These are phyloP conservation scores for Scaptomyza flava DNA, from an alignment of 2,888 invertebrate genomes.

Conservation along the genomic window DNA sequence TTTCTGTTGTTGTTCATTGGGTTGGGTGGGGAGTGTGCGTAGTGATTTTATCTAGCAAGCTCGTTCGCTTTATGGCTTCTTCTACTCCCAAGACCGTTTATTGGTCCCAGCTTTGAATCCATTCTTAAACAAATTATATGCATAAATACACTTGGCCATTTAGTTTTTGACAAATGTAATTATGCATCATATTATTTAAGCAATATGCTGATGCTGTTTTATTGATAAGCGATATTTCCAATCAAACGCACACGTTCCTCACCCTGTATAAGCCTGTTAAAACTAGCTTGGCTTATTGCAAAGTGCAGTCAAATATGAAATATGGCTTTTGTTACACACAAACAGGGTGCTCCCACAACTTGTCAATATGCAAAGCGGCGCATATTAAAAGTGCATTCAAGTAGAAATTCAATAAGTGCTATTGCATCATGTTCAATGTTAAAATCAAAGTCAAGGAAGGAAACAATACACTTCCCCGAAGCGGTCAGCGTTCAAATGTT, in stretches of 20 bases:
- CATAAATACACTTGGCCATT: slow-evolving; percentile 34
- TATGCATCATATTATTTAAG: slow-evolving; percentile 17
- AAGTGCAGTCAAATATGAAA: slow-evolving; percentile 54
- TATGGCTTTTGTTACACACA: slow-evolving; percentile 21
- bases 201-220: slow-evolving; percentile 23
- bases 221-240: slow-evolving; percentile 56
- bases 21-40: neutral
- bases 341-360: slow-evolving; percentile 39
- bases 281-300: slow-evolving; percentile 33
- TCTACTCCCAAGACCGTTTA: slow-evolving; percentile 36
- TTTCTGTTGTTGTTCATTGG: neutral
- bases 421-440: slow-evolving; percentile 83
- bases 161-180: slow-evolving; percentile 39
- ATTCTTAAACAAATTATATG: slow-evolving; percentile 9
- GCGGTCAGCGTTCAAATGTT: slow-evolving; percentile 65
- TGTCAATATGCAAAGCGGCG: slow-evolving; percentile 48
- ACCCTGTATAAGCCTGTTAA: slow-evolving; percentile 15
- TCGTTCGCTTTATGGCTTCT: slow-evolving; percentile 54
- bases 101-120: slow-evolving; percentile 43
- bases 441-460: slow-evolving; percentile 85
- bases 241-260: slow-evolving; percentile 41
- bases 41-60: slow-evolving; percentile 37
- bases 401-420: slow-evolving; percentile 33
- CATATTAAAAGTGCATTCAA: slow-evolving; percentile 69
- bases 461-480: slow-evolving; percentile 83